Conservation (phyloP, 2,113 vertebrate genomes). For the Albula glossodonta region DNA sequence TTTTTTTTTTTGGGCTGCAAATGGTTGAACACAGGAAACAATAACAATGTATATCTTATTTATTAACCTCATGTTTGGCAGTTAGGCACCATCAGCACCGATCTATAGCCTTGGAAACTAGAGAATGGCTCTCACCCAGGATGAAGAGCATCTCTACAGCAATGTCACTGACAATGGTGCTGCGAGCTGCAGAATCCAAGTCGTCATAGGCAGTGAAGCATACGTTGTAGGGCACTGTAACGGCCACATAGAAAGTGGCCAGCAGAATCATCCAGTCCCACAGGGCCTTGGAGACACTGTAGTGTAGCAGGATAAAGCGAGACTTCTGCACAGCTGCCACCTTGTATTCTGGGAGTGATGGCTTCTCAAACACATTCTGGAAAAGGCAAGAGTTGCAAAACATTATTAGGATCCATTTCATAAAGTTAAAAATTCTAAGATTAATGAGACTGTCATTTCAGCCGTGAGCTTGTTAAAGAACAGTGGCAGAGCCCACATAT, state of each 20-base stretch:
- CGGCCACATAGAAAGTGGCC: conserved; percentile 92
- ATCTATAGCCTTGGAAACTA: not conserved
- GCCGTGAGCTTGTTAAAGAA: not conserved
- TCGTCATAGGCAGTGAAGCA: conserved; percentile 85
- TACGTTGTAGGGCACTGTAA: conserved; percentile 93
- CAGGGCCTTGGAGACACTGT: conserved; percentile 90
- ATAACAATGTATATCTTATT: not conserved
- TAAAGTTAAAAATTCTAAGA: not conserved
- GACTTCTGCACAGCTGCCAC: conserved; percentile 91
- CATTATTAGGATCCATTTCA: not conserved
- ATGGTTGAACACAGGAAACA: no score
- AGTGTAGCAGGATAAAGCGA: conserved; percentile 93
- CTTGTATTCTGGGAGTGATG: conserved; percentile 90
- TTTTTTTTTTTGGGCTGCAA: no score
- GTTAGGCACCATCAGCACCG: not conserved
- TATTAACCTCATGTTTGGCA: not conserved
- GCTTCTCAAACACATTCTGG: conserved; percentile 87
- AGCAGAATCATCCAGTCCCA: conserved; percentile 96
- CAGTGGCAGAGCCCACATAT: not conserved
- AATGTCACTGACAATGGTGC: conserved; percentile 88
- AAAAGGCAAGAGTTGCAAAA: conserved; percentile 13
- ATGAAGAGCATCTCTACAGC: conserved; percentile 97
- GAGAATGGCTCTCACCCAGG: conserved; percentile 73
- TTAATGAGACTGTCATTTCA: not conserved
- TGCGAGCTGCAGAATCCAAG: conserved; percentile 73